Evolutionary conservation across 2,797 vertebrate genomes (phyloP), one percentile per base, ranked within the genome.

Genomic region (Fistularia tabacaria): DNA sequence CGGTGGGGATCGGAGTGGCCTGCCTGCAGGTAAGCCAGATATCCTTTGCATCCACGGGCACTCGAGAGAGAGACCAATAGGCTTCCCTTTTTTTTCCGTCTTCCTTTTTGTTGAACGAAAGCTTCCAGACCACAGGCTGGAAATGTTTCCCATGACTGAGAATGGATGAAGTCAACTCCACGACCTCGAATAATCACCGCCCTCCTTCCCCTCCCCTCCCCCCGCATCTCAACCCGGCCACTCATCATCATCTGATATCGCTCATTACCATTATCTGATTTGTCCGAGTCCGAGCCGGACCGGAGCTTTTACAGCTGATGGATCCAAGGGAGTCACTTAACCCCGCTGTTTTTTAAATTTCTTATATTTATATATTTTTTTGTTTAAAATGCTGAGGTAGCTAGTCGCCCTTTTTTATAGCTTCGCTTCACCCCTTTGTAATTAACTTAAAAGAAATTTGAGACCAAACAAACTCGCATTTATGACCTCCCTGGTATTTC

Each of bases 1-100:
- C 92, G 0, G 92, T 94, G 54, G 93, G 93, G 37, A 90, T 94
- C 6, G 92, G 93, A 14, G 92, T 94, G 71, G 93, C 94, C 53
- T 94, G 93, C 74, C 82, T 95, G 48, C 92, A 94, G 91, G 94
- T 94, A 69, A 79, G 90, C 42, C 6, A 40, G 47, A 14, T 5
- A 14, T 10, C 0, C 49, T 10, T 3, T 7, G 13, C 37, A 45
- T 6, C 45, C 37, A 39, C 0, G 0, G 9, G 7, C 38, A 7
- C 11, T 51, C 12, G 51, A 47, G 8, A 41, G 8, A 41, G 25
- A 55, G n/a, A 14, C 36, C 40, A 25, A 57, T 6, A n/a, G 10
- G 11, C 9, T 41, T 53, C 3, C 47, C 11, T n/a, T 7, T 9
- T n/a, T 13, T 13, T 42, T 6, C 11, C 11, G 9, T 10, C 41